These are phyloP conservation scores for Eupithecia subfuscata DNA, from an alignment of 2,888 invertebrate genomes.

Conservation along the genomic window DNA sequence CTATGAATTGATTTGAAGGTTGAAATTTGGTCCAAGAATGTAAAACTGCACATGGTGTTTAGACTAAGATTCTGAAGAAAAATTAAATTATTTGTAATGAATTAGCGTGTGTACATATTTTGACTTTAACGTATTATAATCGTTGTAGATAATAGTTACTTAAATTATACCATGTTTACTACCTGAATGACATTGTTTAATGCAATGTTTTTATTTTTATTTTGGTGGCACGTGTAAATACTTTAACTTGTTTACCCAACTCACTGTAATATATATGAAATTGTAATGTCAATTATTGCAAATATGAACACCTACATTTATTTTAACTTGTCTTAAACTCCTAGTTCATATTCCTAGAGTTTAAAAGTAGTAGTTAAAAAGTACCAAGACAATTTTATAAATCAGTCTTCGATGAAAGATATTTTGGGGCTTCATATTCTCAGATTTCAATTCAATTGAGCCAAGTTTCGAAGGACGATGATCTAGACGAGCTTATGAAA, in stretches of 20 bases:
- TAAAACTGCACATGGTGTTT: slow-evolving; percentile 79
- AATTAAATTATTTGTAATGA: slow-evolving; percentile 22
- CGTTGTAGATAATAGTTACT: background rate
- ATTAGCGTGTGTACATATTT: slow-evolving; percentile 32
- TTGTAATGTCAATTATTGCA: slow-evolving; percentile 24
- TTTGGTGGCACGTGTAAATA: slow-evolving; percentile 20
- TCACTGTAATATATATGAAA: background rate
- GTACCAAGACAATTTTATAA: background rate
- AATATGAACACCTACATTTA: background rate
- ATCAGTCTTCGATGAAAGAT: background rate
- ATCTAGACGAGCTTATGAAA: background rate
- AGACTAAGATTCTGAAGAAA: slow-evolving; percentile 56
- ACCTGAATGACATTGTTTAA: background rate
- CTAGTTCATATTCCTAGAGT: background rate
- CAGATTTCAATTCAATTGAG: background rate
- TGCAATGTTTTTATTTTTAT: background rate
- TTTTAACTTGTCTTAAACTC: background rate
- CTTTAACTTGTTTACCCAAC: background rate
- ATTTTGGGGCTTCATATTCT: background rate
- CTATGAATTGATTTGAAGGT: slow-evolving; percentile 75
- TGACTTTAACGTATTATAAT: slow-evolving; percentile 12
- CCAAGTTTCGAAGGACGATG: background rate
- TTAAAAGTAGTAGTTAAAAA: background rate
- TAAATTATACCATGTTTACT: background rate
- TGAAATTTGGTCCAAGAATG: slow-evolving; percentile 83